Base-by-base conservation (phyloP, 2,797 vertebrate genomes). In the Hephaestus fuliginosus region DNA sequence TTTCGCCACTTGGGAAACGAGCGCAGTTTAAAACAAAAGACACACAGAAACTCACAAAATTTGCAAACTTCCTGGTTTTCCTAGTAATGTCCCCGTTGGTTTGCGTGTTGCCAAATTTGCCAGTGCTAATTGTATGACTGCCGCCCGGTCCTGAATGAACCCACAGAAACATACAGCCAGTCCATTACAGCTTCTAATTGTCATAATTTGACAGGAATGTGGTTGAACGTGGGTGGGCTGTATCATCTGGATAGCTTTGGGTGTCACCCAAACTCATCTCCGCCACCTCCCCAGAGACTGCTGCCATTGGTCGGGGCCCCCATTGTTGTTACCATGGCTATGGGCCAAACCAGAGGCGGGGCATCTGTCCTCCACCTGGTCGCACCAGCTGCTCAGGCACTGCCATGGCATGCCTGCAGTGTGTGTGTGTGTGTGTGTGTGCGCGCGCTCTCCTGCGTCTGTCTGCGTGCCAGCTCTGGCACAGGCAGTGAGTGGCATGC, bases 321-420 rank as follows among this genome's bases (percentile, higher is more conserved):
- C 46, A 80, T 90, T 90, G 86, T 33, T 88, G 88, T 92, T 81
- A 41, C 80, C 51, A 60, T 84, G 90, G 91, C 85, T 63, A 87
- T 79, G 7, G 63, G 87, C 89, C 91, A 88, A 91, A 84, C 69
- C 89, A 86, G 86, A 89, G 90, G 90, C 55, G 76, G 84, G 84
- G 84, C 85, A 87, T 90, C 87, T 87, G 90, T 86, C 87, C 73
- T 76, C 86, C 88, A 90, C 91, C 86, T 93, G 92, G 90, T 76
- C 4, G 5, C 57, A 88, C 75, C 89, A 91, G 91, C 89, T 93
- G 91, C 86, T 91, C 60, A 44, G 41, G 33, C 66, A 39, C 69
- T 79, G 83, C 74, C 74, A 43, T 84, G 88, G 85, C 82, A 88
- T 84, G 77, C 53, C 56, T 64, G 33, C 10, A 58, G 74, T 81